Conservation (phyloP, 2,888 invertebrate species). For the Tolmerus cingulatus region DNA sequence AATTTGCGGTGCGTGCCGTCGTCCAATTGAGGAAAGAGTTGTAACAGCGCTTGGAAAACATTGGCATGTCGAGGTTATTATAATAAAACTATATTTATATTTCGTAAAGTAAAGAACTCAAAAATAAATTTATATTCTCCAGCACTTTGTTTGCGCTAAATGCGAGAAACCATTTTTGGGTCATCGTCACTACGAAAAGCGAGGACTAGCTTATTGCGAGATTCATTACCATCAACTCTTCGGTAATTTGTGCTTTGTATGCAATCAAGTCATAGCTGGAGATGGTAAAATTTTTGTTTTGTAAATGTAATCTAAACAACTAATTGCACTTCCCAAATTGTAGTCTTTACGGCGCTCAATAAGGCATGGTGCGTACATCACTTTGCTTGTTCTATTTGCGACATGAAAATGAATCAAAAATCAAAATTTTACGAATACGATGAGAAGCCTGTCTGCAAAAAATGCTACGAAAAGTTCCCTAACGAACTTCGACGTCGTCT, state of each 20-base stretch:
- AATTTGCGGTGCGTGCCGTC: conserved; percentile 99
- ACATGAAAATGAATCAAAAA: conserved; percentile 93
- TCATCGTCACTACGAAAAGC: conserved; percentile 98
- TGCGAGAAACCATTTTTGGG: conserved; percentile 99
- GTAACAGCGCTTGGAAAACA: conserved; percentile 98
- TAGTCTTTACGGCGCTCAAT: conserved; percentile 96
- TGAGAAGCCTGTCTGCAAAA: conserved; percentile 97
- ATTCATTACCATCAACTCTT: conserved; percentile 99
- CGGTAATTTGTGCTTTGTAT: conserved; percentile 98
- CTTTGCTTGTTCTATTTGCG: conserved; percentile 97
- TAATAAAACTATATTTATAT: background rate
- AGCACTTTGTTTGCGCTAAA: conserved; percentile 99
- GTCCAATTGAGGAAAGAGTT: conserved; percentile 98
- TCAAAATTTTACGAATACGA: conserved; percentile 99
- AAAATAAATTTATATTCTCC: background rate
- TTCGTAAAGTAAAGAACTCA: background rate
- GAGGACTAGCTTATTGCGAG: conserved; percentile 98
- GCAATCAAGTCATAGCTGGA: conserved; percentile 97
- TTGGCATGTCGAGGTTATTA: conserved; percentile 92
- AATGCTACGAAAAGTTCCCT: conserved; percentile 97
- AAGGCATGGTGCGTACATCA: conserved; percentile 99
- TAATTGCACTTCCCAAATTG: background rate
- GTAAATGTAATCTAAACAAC: background rate
- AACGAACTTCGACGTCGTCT: conserved; percentile 90
- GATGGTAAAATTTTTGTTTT: conserved; percentile 74